Conservation (phyloP, 1,140 invertebrate genomes). For the Diabrotica virgifera region DNA sequence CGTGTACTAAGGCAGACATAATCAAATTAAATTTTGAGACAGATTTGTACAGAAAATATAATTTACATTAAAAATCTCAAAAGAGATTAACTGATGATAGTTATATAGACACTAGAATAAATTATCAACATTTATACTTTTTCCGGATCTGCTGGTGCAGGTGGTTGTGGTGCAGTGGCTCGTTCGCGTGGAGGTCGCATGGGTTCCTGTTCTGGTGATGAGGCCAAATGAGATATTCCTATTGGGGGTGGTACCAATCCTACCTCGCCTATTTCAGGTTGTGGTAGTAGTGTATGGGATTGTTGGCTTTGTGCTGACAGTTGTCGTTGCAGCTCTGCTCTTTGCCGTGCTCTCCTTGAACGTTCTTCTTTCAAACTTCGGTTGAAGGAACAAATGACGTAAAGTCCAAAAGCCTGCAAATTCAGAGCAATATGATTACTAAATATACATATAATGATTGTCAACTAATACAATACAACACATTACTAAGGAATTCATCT, state of each 20-base stretch:
- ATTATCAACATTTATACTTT: too few species aligned
- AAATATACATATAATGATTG: too few species aligned
- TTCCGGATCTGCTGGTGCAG: neutral
- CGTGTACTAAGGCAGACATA: too few species aligned
- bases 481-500: too few species aligned
- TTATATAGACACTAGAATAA: too few species aligned
- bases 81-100: too few species aligned
- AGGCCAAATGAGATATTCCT: neutral
- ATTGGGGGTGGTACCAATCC: neutral
- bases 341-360: slow-evolving; percentile 25
- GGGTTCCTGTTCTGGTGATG: neutral
- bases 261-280: neutral
- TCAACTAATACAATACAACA: too few species aligned
- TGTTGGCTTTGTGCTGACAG: slow-evolving; percentile 18
- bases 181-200: neutral
- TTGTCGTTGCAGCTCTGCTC: slow-evolving; percentile 30
- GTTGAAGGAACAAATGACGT: slow-evolving; percentile 32
- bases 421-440: too few species aligned
- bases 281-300: neutral
- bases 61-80: too few species aligned
- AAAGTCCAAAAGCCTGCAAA: slow-evolving; percentile 32
- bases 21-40: too few species aligned
- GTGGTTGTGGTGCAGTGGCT: neutral
- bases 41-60: too few species aligned
- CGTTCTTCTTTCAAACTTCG: slow-evolving; percentile 31